Evolutionary conservation across 2,797 vertebrate genomes (phyloP).

Genomic region (Hephaestus fuliginosus): DNA sequence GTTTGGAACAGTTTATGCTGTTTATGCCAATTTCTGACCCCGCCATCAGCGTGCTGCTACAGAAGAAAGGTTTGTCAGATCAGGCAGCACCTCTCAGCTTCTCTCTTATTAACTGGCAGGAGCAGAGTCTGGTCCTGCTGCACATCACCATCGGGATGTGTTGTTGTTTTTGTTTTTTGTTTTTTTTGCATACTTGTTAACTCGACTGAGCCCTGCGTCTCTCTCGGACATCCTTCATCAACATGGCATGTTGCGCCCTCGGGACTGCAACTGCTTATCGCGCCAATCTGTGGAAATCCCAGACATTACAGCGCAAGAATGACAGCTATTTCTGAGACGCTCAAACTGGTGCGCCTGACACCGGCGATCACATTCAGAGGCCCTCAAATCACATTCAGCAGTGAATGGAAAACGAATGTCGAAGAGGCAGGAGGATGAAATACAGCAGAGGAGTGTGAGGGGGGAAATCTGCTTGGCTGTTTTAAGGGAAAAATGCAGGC

Average conservation of each 20-base stretch:
- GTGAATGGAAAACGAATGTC: neutral
- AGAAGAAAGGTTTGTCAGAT: conserved; percentile 7
- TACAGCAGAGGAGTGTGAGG: neutral
- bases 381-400: conserved; percentile 1
- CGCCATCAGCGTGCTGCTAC: conserved; percentile 11
- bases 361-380: conserved; percentile 25
- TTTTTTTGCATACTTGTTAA: conserved; percentile 53
- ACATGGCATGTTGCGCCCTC: conserved; percentile 35
- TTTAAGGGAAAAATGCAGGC: neutral
- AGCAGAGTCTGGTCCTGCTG: conserved; percentile 27
- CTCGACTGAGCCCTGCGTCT: conserved; percentile 32
- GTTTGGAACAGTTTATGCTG: conserved; percentile 22
- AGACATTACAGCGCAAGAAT: conserved; percentile 24
- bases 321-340: conserved; percentile 28
- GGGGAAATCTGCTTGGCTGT: neutral
- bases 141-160: conserved; percentile 22
- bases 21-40: conserved; percentile 29
- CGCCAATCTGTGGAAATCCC: conserved; percentile 43
- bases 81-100: neutral
- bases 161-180: neutral
- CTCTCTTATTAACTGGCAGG: conserved; percentile 12
- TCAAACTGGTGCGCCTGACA: conserved; percentile 17
- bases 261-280: conserved; percentile 52
- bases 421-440: conserved; percentile 2
- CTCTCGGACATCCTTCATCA: conserved; percentile 44